Evolutionary conservation across 2,797 vertebrate genomes (phyloP).

Genomic region (Eremophila alpestris): DNA sequence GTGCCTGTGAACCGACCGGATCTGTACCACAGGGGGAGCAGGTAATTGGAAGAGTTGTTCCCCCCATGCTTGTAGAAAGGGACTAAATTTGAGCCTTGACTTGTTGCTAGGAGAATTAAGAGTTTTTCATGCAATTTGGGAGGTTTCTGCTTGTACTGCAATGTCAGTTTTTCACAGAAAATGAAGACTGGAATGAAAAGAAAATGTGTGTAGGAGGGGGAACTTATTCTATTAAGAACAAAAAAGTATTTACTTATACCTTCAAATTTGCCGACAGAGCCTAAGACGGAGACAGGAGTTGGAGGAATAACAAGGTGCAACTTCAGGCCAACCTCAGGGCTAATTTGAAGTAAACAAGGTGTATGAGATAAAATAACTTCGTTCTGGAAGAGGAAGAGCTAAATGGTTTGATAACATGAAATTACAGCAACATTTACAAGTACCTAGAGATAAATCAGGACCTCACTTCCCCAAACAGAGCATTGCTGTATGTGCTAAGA

Average conservation of each 20-base stretch:
- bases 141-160: constrained; percentile 20
- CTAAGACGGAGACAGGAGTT: constrained; percentile 33
- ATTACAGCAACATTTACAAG: constrained; percentile 59
- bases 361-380: constrained; percentile 56
- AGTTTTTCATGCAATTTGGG: constrained; percentile 25
- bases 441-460: constrained; percentile 33
- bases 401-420: constrained; percentile 44
- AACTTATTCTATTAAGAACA: constrained; percentile 58
- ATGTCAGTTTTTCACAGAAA: constrained; percentile 50
- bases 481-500: constrained; percentile 37
- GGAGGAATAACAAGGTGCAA: constrained; percentile 56
- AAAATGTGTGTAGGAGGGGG: constrained; percentile 44
- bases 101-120: constrained; percentile 55
- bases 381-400: constrained; percentile 61
- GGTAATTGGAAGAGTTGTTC: constrained; percentile 48
- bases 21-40: constrained; percentile 20
- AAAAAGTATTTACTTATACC: constrained; percentile 52
- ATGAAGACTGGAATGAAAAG: constrained; percentile 26
- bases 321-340: constrained; percentile 63
- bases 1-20: constrained; percentile 38
- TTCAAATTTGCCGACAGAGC: constrained; percentile 19
- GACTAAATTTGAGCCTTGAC: constrained; percentile 41
- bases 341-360: constrained; percentile 67
- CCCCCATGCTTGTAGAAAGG: neutral
- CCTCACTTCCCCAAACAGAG: constrained; percentile 47